Conservation (phyloP, 2,797 vertebrate species). For the Mareca strepera region DNA sequence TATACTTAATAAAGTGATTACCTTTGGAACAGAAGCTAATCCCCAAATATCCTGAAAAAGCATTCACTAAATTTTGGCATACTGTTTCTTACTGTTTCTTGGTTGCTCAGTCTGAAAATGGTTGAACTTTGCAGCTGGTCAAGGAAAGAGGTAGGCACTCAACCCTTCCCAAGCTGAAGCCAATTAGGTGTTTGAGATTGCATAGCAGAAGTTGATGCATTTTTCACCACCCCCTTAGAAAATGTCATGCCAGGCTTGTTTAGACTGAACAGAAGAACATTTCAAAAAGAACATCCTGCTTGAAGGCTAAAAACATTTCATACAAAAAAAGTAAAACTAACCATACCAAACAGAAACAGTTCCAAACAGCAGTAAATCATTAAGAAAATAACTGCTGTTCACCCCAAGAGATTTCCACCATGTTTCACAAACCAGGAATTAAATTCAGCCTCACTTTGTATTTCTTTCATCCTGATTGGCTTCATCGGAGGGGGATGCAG, state of each 20-base stretch:
- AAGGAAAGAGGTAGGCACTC: background rate
- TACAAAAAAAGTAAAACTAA: conserved; percentile 5
- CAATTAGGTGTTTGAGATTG: background rate
- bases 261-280: background rate
- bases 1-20: background rate
- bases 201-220: background rate
- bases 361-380: background rate
- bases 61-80: background rate
- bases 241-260: background rate
- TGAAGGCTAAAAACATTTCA: background rate
- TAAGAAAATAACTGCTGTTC: background rate
- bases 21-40: background rate
- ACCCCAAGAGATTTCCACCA: background rate
- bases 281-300: conserved; percentile 1
- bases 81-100: background rate
- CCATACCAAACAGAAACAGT: background rate
- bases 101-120: background rate
- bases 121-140: background rate
- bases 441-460: background rate
- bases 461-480: background rate
- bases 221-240: background rate
- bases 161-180: background rate
- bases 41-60: background rate
- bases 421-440: background rate
- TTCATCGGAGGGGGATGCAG: background rate